Percentiles rank a stretch among this genome's conserved stretches.
These are phyloP conservation scores for Struthio camelus DNA, from an alignment of 2,113 vertebrate genomes.

Conservation along the genomic window DNA sequence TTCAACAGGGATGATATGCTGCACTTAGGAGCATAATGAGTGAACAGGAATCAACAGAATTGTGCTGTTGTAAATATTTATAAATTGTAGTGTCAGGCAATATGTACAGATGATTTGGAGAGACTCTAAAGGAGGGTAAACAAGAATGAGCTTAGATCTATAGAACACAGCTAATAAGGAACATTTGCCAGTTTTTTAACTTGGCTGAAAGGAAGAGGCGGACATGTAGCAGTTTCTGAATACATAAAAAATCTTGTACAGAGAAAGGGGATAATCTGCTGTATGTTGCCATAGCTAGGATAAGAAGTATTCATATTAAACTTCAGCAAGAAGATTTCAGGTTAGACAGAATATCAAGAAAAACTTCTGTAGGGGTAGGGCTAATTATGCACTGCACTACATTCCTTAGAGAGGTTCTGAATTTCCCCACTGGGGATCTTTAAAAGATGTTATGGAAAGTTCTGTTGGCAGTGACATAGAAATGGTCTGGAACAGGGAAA, in stretches of 20 bases:
- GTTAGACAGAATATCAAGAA: not conserved
- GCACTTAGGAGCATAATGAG: not conserved
- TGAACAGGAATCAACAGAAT: not conserved
- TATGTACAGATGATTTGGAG: not conserved
- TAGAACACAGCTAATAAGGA: not conserved
- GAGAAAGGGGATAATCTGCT: not conserved
- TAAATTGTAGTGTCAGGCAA: not conserved
- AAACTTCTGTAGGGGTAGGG: not conserved
- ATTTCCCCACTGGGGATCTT: not conserved
- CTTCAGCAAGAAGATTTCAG: not conserved
- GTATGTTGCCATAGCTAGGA: not conserved
- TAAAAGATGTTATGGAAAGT: not conserved
- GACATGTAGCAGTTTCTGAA: not conserved
- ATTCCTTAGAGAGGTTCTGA: not conserved
- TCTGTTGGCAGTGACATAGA: not conserved
- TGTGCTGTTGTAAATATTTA: not conserved
- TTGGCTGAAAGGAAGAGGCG: not conserved
- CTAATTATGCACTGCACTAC: not conserved
- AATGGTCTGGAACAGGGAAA: not conserved
- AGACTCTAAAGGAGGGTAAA: not conserved
- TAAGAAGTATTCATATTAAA: not conserved
- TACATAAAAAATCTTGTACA: not conserved
- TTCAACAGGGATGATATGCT: not conserved
- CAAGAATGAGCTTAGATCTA: not conserved
- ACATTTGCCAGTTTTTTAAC: not conserved